Evolutionary conservation across 2,888 invertebrate species (phyloP), one percentile per base, ranked within the genome.

Genomic region (Agrotis ipsilon): DNA sequence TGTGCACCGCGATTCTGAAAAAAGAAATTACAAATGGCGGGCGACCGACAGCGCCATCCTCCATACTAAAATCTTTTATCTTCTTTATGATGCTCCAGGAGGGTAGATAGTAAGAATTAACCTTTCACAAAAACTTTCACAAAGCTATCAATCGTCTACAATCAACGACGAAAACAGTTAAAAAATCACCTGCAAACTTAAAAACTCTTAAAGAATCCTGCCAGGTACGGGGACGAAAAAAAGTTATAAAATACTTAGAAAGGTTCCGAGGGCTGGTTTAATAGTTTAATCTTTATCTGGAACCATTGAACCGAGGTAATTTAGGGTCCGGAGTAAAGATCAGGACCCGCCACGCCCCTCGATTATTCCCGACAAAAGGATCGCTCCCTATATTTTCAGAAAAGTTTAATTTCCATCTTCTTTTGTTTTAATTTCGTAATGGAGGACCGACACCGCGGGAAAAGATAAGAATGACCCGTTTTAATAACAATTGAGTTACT

Each of bases 281-380:
- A 91, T 91, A 87, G 86, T 86, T 88, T 89, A 90, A 92, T 91
- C 91, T 91, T 92, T 91, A 90, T 92, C 88, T 86, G 79, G 78
- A 87, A 73, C 85, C 91, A 85, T 86, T 88, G 88, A 84, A 84
- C 84, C 81, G 90, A 84, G 84, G 91, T 92, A 90, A 93, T 92
- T 89, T 89, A 84, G 84, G 88, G 88, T 83, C 78, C 76, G 76
- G 69, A 70, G 75, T 82, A 86, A 86, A 90, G 87, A 91, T 90
- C 88, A 80, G 68, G 71, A 21, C 55, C 81, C 76, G 80, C 85
- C 85, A 85, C 85, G 79, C 83, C 84, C 87, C 86, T 80, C 87
- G 80, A 86, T 86, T 89, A 87, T 83, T 70, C 74, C 76, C 65
- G 77, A 89, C 89, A 92, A 91, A 87, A 85, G 86, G 82, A 77